phyloP scores from a whole-genome alignment of 2,113 vertebrate species.

The Chaetura pelagica region DNA sequence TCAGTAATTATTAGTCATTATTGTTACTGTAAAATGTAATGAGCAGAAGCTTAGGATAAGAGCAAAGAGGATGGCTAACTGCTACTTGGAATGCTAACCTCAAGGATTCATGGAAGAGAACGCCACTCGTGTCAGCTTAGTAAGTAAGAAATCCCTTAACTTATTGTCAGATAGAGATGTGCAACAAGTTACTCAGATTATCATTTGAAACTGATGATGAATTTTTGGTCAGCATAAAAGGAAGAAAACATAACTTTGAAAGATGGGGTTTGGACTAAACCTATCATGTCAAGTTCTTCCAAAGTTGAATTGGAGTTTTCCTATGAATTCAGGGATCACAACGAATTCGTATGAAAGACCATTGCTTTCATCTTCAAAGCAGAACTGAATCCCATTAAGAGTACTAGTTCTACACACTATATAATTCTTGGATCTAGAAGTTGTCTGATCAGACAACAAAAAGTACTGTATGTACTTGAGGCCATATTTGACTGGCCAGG shows the following conservation, averaged over 20 bases:
- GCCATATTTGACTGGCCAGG: not conserved
- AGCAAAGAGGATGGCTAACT: not conserved
- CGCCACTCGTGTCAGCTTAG: not conserved
- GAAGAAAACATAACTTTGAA: not conserved
- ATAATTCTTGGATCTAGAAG: not conserved
- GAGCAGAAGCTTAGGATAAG: not conserved
- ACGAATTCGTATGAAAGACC: not conserved
- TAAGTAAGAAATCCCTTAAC: not conserved
- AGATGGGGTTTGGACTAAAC: not conserved
- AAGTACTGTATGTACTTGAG: not conserved
- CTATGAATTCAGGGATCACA: not conserved
- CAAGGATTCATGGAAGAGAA: not conserved
- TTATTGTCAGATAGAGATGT: not conserved
- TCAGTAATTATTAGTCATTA: not conserved
- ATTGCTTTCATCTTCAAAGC: not conserved
- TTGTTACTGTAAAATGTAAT: not conserved
- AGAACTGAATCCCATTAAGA: not conserved
- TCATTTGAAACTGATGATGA: not conserved
- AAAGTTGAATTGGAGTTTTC: not conserved
- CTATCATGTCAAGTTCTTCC: not conserved
- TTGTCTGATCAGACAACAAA: not conserved
- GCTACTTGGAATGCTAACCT: not conserved
- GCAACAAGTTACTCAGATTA: not conserved
- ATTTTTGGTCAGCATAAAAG: not conserved
- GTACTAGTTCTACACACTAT: not conserved